These are phyloP conservation scores for zebrafish (Danio rerio) DNA, from an alignment of 2,113 vertebrate species.

Conservation along the genomic window DNA sequence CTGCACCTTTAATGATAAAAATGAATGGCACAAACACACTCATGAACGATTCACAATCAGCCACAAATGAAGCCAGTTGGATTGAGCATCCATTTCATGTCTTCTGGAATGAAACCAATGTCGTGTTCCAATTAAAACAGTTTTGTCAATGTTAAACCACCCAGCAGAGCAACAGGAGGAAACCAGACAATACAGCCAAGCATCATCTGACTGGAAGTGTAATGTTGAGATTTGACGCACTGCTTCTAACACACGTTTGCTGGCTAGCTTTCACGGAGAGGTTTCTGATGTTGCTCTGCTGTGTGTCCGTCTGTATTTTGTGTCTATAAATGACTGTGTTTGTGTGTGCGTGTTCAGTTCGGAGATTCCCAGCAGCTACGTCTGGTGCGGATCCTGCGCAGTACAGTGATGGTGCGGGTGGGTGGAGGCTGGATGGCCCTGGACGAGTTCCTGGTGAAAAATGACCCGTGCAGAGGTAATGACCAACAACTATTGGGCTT, in stretches of 20 bases:
- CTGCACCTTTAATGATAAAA: not conserved
- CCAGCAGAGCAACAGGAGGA: slow-evolving; percentile 68
- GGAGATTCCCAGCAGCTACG: slow-evolving; percentile 97
- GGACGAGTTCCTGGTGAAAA: slow-evolving; percentile 98
- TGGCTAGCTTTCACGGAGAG: not conserved
- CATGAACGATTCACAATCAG: not conserved
- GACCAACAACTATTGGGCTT: slow-evolving; percentile 33
- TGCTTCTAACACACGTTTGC: not conserved
- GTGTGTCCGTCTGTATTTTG: not conserved
- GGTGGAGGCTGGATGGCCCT: slow-evolving; percentile 99
- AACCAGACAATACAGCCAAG: slow-evolving; percentile 55
- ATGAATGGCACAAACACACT: not conserved
- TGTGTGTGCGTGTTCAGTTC: slow-evolving; percentile 78
- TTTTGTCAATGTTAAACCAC: slow-evolving; percentile 53
- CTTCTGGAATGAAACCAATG: slow-evolving; percentile 67
- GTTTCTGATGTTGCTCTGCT: slow-evolving; percentile 46
- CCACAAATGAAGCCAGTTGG: slow-evolving; percentile 67
- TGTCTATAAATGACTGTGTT: slow-evolving; percentile 25
- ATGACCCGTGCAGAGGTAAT: slow-evolving; percentile 97
- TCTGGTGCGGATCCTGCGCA: slow-evolving; percentile 94
- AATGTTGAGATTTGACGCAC: not conserved
- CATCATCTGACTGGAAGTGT: not conserved
- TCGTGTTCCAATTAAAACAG: slow-evolving; percentile 34
- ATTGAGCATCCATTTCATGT: slow-evolving; percentile 70
- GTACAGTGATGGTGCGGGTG: slow-evolving; percentile 98